Evolutionary conservation across 2,888 invertebrate genomes (phyloP).

Genomic region (Rhaphigaster nebulosa): DNA sequence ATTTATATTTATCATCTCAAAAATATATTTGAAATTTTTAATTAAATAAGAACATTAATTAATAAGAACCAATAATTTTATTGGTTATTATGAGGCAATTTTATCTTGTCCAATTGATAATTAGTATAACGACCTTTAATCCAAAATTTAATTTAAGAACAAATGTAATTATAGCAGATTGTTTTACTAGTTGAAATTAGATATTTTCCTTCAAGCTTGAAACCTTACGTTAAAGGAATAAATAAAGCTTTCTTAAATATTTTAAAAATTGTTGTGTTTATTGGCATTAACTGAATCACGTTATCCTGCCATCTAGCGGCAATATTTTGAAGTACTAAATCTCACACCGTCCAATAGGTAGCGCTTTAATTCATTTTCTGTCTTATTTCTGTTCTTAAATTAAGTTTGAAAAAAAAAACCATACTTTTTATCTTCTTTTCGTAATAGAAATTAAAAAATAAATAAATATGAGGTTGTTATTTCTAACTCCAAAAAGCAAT

Average conservation of each 20-base stretch:
- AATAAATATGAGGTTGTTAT: no score
- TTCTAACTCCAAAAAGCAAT: neutral
- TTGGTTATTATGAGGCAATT: no score
- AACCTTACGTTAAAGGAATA: neutral
- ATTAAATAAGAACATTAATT: no score
- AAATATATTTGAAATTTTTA: no score
- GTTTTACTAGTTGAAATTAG: neutral
- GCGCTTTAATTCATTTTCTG: neutral
- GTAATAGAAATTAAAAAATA: no score
- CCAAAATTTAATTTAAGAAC: no score
- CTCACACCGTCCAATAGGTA: neutral
- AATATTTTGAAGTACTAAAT: neutral
- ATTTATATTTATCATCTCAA: no score
- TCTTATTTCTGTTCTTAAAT: neutral
- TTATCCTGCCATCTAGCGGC: neutral
- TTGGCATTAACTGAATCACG: neutral
- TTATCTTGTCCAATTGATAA: no score
- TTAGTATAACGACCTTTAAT: no score
- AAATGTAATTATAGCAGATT: no score
- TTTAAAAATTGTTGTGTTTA: neutral
- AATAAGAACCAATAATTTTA: no score
- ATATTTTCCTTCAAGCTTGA: neutral
- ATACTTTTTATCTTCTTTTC: no score
- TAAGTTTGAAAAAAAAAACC: neutral
- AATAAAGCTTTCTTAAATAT: neutral